Base-by-base conservation (phyloP, 2,888 invertebrate genomes). In the Calameuta pallipes region DNA sequence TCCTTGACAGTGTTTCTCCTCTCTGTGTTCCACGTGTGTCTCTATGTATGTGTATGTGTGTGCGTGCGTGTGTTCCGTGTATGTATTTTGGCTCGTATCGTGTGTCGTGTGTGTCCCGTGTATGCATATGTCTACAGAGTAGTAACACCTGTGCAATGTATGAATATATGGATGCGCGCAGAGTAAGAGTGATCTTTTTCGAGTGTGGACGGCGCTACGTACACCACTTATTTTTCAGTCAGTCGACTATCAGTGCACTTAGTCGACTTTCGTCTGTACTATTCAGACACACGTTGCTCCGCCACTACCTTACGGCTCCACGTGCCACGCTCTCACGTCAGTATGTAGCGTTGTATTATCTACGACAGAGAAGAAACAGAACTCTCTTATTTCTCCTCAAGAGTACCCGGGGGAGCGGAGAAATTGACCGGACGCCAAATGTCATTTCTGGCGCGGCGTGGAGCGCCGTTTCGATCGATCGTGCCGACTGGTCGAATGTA, bases 301-400 rank as follows among this genome's bases (percentile, higher is more conserved):
- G 83, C 80, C 76, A 84, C 80, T 82, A 83, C 80, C 81, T 78
- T 85, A 84, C 81, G 83, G 82, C 85, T 87, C 83, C 85, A 85
- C 86, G 84, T 85, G 84, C 83, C 74, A 70, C 68, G 85, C 85
- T 90, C 87, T 90, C 87, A 90, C 86, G 90, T 90, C 87, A 90
- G 83, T 89, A 90, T 90, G 85, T 90, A 90, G 86, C 90, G 90
- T 86, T 90, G 90, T 88, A 90, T 90, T 84, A 90, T 90, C 90
- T 90, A 76, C 33, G 83, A 15, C 6, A 74, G 41, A 36, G 33
- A 73, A 70, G 33, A 73, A 70, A 37, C 69, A 31, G 69, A 34
- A 69, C 36, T 13, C 71, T 71, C 71, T 31, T 34, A 71, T 71
- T 71, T 31, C 71, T 71, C 71, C 34, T 34, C 31, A 23, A 31